Evolutionary conservation across 23 tunicate species (phyloP).

Genomic region (Styela plicata): DNA sequence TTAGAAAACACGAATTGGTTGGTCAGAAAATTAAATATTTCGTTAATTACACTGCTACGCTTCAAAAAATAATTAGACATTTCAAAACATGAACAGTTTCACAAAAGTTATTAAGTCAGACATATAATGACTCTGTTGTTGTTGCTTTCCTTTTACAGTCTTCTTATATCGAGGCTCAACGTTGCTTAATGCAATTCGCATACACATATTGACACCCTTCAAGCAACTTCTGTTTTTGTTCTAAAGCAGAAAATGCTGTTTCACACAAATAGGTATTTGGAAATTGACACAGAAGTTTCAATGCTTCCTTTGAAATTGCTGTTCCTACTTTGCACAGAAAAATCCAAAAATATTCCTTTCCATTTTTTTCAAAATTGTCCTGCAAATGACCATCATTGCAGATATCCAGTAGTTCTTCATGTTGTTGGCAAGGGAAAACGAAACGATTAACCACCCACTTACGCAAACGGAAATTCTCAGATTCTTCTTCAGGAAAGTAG

Average conservation of each 20-base stretch:
- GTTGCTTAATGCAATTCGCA: constrained; percentile 44
- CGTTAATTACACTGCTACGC: no score
- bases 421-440: constrained; percentile 11
- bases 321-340: constrained; percentile 4
- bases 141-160: constrained; percentile 26
- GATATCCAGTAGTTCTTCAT: constrained; percentile 28
- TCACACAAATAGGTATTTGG: constrained; percentile 51
- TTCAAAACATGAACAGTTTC: no score
- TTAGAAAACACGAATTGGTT: neutral
- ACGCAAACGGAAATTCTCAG: constrained; percentile 33
- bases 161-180: constrained; percentile 39
- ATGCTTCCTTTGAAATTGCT: constrained; percentile 28
- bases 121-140: constrained; percentile 7
- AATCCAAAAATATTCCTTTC: constrained; percentile 27
- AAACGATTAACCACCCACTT: constrained; percentile 33
- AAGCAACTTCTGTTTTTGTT: constrained; percentile 40
- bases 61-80: neutral
- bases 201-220: constrained; percentile 44
- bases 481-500: constrained; percentile 43
- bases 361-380: constrained; percentile 28
- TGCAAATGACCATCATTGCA: constrained; percentile 31
- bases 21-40: neutral
- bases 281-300: constrained; percentile 36
- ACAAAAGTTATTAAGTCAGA: neutral
- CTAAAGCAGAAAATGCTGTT: constrained; percentile 61